These are phyloP conservation scores for Cheilosia pagana DNA, from an alignment of 2,888 invertebrate genomes.

Conservation along the genomic window DNA sequence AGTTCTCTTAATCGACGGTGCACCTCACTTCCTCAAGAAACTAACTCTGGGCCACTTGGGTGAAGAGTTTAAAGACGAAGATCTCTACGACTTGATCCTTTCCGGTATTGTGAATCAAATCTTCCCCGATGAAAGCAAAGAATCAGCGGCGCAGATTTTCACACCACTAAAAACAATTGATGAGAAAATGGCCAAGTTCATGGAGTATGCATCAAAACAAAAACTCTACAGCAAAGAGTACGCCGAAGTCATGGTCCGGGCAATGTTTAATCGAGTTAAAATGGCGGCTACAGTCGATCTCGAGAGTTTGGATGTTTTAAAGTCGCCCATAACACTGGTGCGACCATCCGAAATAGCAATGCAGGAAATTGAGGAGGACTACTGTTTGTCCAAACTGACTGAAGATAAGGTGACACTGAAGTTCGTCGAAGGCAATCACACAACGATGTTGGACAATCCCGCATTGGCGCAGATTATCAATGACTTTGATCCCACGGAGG, in stretches of 20 bases:
- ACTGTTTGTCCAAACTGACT: conserved; percentile 86
- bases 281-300: conserved; percentile 84
- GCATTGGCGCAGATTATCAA: conserved; percentile 87
- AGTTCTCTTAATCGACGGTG: conserved; percentile 91
- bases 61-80: conserved; percentile 78
- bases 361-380: conserved; percentile 86
- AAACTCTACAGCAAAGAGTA: conserved; percentile 82
- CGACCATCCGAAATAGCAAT: conserved; percentile 86
- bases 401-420: conserved; percentile 86
- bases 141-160: conserved; percentile 82
- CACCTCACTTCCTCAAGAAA: conserved; percentile 88
- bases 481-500: conserved; percentile 80
- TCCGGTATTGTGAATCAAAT: conserved; percentile 79
- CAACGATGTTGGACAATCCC: conserved; percentile 87
- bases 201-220: conserved; percentile 83
- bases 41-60: conserved; percentile 79
- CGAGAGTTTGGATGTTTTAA: conserved; percentile 82
- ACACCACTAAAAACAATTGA: conserved; percentile 85
- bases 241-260: conserved; percentile 81
- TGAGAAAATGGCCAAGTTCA: conserved; percentile 85
- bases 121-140: conserved; percentile 80
- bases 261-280: conserved; percentile 85
- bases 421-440: conserved; percentile 89
- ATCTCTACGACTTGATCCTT: conserved; percentile 80
- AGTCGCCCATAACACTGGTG: conserved; percentile 86